Percentiles rank a stretch among this genome's conserved stretches.
Evolutionary conservation across 2,797 vertebrate genomes (phyloP).

Genomic region (Delichon dasypus): DNA sequence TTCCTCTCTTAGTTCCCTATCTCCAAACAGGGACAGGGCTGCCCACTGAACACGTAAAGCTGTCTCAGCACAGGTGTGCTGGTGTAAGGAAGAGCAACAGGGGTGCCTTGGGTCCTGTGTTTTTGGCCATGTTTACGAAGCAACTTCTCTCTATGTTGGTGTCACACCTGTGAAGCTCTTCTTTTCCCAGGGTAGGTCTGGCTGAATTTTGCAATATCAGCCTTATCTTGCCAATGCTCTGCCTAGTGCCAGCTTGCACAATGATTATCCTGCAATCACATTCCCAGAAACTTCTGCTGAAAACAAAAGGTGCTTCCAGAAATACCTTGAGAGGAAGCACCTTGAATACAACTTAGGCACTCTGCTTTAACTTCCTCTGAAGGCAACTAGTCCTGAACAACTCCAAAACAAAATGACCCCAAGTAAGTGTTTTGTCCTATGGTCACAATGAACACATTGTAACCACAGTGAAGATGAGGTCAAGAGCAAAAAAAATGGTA

Average conservation of each 20-base stretch:
- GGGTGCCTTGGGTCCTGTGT: neutral
- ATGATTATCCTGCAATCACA: neutral
- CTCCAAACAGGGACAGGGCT: neutral
- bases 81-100: neutral
- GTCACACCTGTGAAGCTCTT: neutral
- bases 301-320: neutral
- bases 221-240: neutral
- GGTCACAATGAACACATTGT: fast-evolving
- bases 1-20: neutral
- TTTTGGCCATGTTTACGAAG: neutral
- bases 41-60: fast-evolving
- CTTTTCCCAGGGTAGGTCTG: neutral
- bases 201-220: neutral
- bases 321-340: neutral
- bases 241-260: neutral
- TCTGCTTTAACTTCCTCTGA: neutral
- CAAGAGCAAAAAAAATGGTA: neutral
- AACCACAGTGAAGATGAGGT: neutral
- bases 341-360: neutral
- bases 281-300: neutral
- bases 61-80: neutral
- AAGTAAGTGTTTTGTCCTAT: neutral
- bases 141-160: neutral
- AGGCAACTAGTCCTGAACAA: neutral
- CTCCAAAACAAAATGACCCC: neutral